Conservation (phyloP, 2,888 invertebrate genomes). For the Eupithecia pulchellata region DNA sequence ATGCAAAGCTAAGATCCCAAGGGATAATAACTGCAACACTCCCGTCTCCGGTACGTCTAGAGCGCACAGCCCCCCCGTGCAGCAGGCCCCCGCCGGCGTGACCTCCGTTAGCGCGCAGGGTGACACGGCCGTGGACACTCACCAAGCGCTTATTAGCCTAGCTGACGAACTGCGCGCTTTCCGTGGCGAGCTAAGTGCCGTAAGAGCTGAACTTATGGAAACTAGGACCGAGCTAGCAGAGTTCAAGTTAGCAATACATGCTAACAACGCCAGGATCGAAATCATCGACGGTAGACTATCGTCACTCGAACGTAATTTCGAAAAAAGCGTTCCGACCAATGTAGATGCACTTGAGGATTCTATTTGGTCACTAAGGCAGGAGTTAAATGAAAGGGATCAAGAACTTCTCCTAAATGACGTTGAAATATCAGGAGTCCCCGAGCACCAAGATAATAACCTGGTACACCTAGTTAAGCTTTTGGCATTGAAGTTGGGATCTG, state of each 20-base stretch:
- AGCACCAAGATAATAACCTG: background rate
- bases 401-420: background rate
- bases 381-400: background rate
- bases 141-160: background rate
- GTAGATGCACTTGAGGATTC: slow-evolving; percentile 1
- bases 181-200: background rate
- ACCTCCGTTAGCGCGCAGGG: background rate
- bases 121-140: background rate
- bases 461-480: background rate
- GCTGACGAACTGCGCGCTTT: background rate
- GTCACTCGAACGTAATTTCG: background rate
- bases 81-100: background rate
- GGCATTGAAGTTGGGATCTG: background rate
- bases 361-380: background rate
- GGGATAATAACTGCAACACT: background rate
- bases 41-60: background rate
- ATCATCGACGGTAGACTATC: background rate
- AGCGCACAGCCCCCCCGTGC: background rate
- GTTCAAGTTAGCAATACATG: background rate
- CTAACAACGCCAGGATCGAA: background rate
- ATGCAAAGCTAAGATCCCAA: background rate
- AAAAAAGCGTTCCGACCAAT: background rate
- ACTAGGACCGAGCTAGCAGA: background rate
- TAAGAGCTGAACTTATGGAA: background rate
- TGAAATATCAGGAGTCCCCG: background rate